Base-by-base conservation (phyloP, 2,113 vertebrate species). In the Crotalus helleri region DNA sequence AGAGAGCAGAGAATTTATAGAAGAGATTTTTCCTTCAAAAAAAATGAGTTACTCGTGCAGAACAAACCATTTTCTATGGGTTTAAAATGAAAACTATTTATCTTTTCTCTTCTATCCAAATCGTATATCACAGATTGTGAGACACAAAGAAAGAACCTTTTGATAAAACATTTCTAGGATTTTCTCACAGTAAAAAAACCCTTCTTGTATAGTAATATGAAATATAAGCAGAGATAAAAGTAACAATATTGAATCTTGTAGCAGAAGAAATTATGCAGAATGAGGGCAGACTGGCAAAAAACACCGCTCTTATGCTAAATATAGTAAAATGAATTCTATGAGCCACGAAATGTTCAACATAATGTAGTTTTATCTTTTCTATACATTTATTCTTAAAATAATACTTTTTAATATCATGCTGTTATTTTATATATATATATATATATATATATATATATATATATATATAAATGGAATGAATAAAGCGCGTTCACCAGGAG, bases 31-130 rank as follows among this genome's bases (percentile, higher is more conserved):
- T 95, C 87, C 23, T 44, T 53, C 21, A 54, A 57, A 95, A 87
- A 11, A 49, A 53, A 58, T 94, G 49, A 93, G 49, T 94, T 95
- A 92, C 15, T 29, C 94, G 89, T 97, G 95, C 94, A 96, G 94
- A 97, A 95, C 89, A 95, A 96, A 94, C 44, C 29, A 91, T 95
- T 94, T 96, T 92, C 29, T 95, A 59, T 94, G 74, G 59, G 3
- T 87, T 97, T 91, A 87, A 95, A 92, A 95, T 95, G 91, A 96
- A 97, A 97, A 93, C 61, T 92, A 94, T 97, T 96, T 96, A 95
- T 96, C 94, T 96, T 94, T 85, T 94, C 87, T 44, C 87, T 95
- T 95, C 59, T 95, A 91, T 94, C 92, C 92, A 96, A 97, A 95
- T 92, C 88, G 69, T 95, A 94, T 96, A 97, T 97, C 91, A 96